Evolutionary conservation across 2,797 vertebrate genomes (phyloP).

Genomic region (Cryptoprocta ferox): DNA sequence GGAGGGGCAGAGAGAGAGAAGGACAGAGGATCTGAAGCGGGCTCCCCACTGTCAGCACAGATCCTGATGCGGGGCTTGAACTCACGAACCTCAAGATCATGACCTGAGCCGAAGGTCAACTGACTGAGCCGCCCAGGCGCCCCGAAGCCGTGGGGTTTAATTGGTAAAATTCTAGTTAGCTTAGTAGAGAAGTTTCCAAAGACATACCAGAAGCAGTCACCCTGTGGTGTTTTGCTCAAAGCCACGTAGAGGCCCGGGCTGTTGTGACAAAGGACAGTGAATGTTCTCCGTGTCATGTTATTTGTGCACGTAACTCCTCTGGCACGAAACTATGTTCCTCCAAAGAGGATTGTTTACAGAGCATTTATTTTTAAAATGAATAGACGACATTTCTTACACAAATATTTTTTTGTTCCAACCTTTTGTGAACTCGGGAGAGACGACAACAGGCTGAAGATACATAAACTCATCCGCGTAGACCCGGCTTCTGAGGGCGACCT

Average conservation of each 20-base stretch:
- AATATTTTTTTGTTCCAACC: constrained; percentile 30
- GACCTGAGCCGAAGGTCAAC: no score
- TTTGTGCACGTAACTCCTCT: background rate
- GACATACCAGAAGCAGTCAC: background rate
- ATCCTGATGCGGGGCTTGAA: no score
- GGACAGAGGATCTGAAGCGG: no score
- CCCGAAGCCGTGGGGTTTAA: background rate
- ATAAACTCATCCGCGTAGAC: background rate
- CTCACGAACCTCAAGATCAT: no score
- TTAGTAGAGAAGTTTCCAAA: background rate
- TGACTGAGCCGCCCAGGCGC: no score
- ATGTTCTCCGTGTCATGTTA: background rate
- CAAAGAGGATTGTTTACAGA: background rate
- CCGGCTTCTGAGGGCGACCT: background rate
- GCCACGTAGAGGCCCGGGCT: background rate
- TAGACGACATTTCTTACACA: background rate
- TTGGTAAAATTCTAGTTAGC: background rate
- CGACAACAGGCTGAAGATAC: accelerated
- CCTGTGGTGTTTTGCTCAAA: background rate
- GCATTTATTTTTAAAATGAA: constrained; percentile 54
- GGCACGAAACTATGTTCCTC: background rate
- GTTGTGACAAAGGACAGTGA: background rate
- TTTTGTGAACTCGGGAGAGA: background rate
- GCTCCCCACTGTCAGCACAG: no score
- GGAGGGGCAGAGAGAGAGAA: no score